Conservation (phyloP, 2,113 vertebrate genomes). For the Penelope pileata region DNA sequence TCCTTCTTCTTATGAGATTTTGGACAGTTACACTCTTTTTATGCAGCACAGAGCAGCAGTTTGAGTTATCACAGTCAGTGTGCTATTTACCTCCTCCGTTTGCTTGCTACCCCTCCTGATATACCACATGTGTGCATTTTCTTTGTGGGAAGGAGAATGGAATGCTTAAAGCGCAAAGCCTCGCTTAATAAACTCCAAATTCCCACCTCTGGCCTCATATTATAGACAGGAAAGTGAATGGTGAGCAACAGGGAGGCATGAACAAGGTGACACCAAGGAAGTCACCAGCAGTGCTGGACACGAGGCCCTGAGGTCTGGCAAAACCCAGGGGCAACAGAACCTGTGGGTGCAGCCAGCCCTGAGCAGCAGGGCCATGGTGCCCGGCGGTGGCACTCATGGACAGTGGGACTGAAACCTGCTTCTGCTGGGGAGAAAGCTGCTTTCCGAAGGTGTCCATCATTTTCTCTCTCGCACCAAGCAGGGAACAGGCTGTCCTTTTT, state of each 20-base stretch:
- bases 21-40: background rate
- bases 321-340: background rate
- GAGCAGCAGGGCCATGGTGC: background rate
- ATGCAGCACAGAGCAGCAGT: background rate
- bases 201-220: background rate
- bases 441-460: background rate
- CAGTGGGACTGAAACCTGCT: background rate
- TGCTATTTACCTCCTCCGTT: background rate
- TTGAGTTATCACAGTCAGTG: background rate
- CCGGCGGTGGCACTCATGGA: background rate
- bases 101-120: background rate
- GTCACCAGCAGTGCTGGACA: fast-evolving
- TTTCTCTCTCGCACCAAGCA: conserved; percentile 3
- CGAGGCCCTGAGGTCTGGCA: background rate
- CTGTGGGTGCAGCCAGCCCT: background rate
- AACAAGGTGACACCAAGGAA: background rate
- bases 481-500: conserved; percentile 18
- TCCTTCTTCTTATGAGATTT: background rate
- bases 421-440: background rate
- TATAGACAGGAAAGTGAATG: background rate
- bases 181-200: background rate
- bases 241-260: background rate
- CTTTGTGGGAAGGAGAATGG: background rate
- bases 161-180: background rate
- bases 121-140: background rate